Base-by-base conservation (phyloP, 2,888 invertebrate species). In the Nebria salina region DNA sequence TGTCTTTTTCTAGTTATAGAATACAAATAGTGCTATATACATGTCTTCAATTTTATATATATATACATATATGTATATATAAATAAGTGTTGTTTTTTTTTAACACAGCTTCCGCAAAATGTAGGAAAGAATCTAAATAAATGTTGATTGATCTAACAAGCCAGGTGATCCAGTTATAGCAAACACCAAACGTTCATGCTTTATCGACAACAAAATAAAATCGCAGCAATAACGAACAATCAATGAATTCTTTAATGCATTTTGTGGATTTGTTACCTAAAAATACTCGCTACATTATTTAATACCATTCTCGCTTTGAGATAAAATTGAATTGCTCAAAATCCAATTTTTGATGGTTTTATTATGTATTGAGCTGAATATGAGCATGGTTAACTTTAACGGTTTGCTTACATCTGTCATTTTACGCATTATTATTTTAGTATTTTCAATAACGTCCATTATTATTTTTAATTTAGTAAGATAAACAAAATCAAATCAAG, bases 271-370 rank as follows among this genome's bases (percentile, higher is more conserved):
- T 68, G 25, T 9, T 6, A 25, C 15, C 9, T 68, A 25, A 68
- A 68, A 15, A 68, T 68, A 15, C 25, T 68, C 15, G 25, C 15
- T 68, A 68, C 15, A 68, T 9, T 68, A 54, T 54, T 54, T 54
- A 7, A 54, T 54, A 8, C 54, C 54, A 54, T 25, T 6, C 25
- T 3, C 54, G 7, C 1, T 8, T 54, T 54, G 54, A 70, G 25
- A 25, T 70, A 26, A 34, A 41, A 66, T 75, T 13, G 25, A 75
- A 20, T 8, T 72, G 80, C 75, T 80, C 75, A 75, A 80, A 65
- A 80, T 80, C 20, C 20, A 75, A 80, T 75, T 80, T 80, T 80
- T 75, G 41, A 75, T 79, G 64, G 42, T 78, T 42, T 43, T 34
- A 8, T 72, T 42, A 70, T 65, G 42, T 79, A 75, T n/a, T 68